phyloP scores from a whole-genome alignment of 35 echinoderm and acorn worm species.

The Apostichopus parvimensis region DNA sequence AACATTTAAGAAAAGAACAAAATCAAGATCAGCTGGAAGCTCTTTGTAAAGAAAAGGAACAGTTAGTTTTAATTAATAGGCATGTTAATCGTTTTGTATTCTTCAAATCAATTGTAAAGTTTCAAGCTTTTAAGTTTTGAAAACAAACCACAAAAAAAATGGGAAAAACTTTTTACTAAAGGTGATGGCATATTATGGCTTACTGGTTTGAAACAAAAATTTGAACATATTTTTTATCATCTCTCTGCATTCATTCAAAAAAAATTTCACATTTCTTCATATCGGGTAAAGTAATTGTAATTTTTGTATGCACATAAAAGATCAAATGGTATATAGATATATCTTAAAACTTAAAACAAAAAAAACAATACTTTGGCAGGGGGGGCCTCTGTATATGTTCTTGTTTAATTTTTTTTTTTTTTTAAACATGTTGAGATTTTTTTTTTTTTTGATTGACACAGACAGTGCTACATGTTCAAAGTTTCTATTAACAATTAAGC shows the following conservation, averaged over 20 bases:
- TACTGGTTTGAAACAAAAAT: neutral
- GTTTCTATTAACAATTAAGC: too few species aligned
- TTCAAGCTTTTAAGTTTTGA: neutral
- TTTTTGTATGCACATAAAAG: constrained; percentile 56
- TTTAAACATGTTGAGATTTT: neutral
- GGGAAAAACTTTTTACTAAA: constrained; percentile 11
- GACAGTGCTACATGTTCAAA: too few species aligned
- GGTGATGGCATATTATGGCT: constrained; percentile 38
- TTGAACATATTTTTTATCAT: constrained; percentile 37
- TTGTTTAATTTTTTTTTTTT: neutral
- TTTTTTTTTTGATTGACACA: too few species aligned
- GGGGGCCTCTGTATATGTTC: neutral
- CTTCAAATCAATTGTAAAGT: neutral
- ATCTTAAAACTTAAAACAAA: constrained; percentile 6
- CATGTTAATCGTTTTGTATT: neutral
- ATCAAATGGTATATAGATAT: constrained; percentile 57
- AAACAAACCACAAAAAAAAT: neutral
- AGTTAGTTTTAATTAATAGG: neutral
- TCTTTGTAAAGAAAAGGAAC: neutral
- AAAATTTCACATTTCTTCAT: constrained; percentile 38
- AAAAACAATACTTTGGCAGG: neutral
- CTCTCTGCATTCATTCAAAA: constrained; percentile 23
- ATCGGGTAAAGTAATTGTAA: constrained; percentile 48
- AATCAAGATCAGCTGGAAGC: neutral
- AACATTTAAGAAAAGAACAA: constrained; percentile 6